phyloP scores from a whole-genome alignment of 2,113 vertebrate genomes.

The Alethe diademata region DNA sequence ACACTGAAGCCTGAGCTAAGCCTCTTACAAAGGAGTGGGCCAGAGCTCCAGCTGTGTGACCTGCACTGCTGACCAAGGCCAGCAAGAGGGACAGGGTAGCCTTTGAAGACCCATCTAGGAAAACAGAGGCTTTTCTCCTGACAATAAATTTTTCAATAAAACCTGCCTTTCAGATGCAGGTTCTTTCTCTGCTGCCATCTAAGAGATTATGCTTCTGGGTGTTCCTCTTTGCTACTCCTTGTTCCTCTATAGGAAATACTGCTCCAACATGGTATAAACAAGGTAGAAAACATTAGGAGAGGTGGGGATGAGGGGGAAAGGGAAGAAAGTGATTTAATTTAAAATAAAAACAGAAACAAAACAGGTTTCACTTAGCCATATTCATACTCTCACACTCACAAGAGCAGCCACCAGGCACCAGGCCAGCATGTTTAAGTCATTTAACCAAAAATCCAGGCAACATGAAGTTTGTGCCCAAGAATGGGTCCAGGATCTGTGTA shows the following conservation, averaged over 20 bases:
- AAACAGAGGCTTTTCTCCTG: background rate
- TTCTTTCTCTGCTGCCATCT: background rate
- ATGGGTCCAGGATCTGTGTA: background rate
- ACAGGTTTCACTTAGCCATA: background rate
- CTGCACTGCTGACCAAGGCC: background rate
- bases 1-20: background rate
- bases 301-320: accelerated
- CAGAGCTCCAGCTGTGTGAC: background rate
- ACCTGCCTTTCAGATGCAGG: background rate
- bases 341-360: background rate
- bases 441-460: background rate
- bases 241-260: background rate
- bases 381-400: background rate
- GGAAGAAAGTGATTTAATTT: background rate
- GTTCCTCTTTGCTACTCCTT: background rate
- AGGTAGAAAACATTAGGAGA: background rate
- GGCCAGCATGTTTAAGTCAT: background rate
- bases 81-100: background rate
- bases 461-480: background rate
- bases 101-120: background rate
- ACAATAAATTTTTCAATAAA: background rate
- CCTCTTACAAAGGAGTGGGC: background rate
- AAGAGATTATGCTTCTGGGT: background rate
- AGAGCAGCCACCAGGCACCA: background rate
- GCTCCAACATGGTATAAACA: background rate